These are phyloP conservation scores for Capitulum mitella DNA, from an alignment of 2,888 invertebrate species.

Conservation along the genomic window DNA sequence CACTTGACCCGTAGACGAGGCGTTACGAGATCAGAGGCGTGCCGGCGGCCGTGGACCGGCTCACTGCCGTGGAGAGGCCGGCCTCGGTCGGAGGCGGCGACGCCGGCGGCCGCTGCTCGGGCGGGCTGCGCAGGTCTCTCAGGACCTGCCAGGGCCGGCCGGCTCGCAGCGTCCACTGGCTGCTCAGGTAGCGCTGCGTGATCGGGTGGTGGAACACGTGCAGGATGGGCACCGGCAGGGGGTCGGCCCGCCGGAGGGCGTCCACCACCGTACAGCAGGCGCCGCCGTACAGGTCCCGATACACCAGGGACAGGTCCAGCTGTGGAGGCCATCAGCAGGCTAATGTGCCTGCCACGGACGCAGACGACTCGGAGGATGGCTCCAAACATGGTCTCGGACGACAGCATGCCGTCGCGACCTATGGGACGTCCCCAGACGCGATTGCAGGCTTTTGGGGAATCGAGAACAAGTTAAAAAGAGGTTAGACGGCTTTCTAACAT, in stretches of 20 bases:
- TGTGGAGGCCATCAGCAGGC: not conserved
- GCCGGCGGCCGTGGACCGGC: no score
- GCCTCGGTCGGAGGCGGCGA: not conserved
- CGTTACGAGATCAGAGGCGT: no score
- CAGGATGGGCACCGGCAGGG: slow-evolving; percentile 9
- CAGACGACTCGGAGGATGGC: no score
- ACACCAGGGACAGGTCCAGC: slow-evolving; percentile 14
- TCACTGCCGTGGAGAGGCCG: no score
- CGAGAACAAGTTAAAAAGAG: no score
- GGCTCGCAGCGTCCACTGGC: not conserved
- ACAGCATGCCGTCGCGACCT: no score
- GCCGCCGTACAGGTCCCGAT: slow-evolving; percentile 9
- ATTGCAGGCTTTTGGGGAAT: no score
- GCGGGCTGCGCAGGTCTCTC: not conserved
- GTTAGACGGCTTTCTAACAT: no score
- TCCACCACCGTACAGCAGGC: not conserved
- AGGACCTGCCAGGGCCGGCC: slow-evolving; percentile 14
- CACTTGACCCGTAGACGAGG: no score
- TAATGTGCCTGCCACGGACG: not conserved
- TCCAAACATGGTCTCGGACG: no score
- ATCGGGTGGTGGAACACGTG: not conserved
- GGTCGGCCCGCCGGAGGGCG: not conserved
- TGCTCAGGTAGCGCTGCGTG: not conserved
- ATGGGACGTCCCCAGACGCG: no score
- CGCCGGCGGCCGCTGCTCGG: not conserved